Conservation (phyloP, 2,888 invertebrate species). For the Stictocephala bisonia region DNA sequence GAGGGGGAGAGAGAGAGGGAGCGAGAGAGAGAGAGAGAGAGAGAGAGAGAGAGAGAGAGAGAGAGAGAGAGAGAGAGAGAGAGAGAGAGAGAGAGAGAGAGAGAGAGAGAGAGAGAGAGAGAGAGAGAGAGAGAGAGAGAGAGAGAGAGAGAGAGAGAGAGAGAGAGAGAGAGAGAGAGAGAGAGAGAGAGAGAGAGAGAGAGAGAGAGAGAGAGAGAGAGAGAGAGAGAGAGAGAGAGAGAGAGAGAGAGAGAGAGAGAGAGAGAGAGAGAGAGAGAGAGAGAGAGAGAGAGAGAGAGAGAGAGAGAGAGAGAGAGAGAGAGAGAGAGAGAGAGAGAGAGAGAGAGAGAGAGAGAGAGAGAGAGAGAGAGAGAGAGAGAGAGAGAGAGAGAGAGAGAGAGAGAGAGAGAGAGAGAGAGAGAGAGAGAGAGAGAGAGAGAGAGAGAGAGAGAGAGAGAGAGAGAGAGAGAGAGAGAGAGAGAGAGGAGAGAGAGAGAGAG, state of each 20-base stretch:
- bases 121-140: no score
- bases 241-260: neutral
- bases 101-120: no score
- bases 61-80: no score
- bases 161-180: slow-evolving; percentile 25
- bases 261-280: neutral
- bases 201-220: slow-evolving; percentile 27
- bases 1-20: no score
- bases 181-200: slow-evolving; percentile 14
- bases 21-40: no score
- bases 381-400: neutral
- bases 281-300: neutral
- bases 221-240: slow-evolving; percentile 27
- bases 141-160: no score
- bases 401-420: neutral
- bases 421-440: neutral
- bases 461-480: slow-evolving; percentile 1
- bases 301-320: neutral
- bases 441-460: neutral
- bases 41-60: no score
- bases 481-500: neutral
- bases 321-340: neutral
- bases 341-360: neutral
- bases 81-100: no score
- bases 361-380: neutral